Evolutionary conservation across 1,140 invertebrate species (phyloP).

Genomic region (Bathynomus jamesi): DNA sequence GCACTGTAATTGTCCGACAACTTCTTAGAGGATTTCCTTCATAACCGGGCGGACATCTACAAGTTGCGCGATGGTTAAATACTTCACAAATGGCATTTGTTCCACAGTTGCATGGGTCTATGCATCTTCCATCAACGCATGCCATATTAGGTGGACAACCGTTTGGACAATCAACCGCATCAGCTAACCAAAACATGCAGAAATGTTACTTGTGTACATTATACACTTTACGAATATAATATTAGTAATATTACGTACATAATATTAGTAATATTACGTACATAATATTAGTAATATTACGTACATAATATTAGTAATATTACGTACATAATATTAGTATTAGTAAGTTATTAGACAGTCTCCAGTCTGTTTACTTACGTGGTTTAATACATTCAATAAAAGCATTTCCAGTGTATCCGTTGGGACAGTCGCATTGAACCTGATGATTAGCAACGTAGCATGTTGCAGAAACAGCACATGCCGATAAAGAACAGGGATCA

Average conservation of each 20-base stretch:
- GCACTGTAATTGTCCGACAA: slow-evolving; percentile 47
- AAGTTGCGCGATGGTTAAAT: slow-evolving; percentile 73
- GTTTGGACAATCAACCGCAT: slow-evolving; percentile 38
- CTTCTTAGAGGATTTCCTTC: slow-evolving; percentile 66
- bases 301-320: background rate
- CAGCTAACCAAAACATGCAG: slow-evolving; percentile 3
- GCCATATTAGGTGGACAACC: slow-evolving; percentile 41
- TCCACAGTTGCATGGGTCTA: slow-evolving; percentile 76
- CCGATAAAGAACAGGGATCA: slow-evolving; percentile 59
- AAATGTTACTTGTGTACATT: background rate
- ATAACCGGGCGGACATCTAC: slow-evolving; percentile 68
- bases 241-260: background rate
- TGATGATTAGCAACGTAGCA: slow-evolving; percentile 40
- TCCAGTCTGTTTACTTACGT: too few species aligned
- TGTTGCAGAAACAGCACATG: slow-evolving; percentile 42
- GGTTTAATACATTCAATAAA: slow-evolving; percentile 37
- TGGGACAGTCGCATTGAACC: slow-evolving; percentile 39
- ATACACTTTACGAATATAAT: background rate
- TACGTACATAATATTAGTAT: background rate
- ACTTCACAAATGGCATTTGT: slow-evolving; percentile 77
- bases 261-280: background rate
- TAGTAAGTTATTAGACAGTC: too few species aligned
- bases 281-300: background rate
- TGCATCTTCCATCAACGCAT: slow-evolving; percentile 63
- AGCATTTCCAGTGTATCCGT: slow-evolving; percentile 40